These are phyloP conservation scores for Aselliscus stoliczkanus DNA, from an alignment of 2,797 vertebrate species.

Conservation along the genomic window DNA sequence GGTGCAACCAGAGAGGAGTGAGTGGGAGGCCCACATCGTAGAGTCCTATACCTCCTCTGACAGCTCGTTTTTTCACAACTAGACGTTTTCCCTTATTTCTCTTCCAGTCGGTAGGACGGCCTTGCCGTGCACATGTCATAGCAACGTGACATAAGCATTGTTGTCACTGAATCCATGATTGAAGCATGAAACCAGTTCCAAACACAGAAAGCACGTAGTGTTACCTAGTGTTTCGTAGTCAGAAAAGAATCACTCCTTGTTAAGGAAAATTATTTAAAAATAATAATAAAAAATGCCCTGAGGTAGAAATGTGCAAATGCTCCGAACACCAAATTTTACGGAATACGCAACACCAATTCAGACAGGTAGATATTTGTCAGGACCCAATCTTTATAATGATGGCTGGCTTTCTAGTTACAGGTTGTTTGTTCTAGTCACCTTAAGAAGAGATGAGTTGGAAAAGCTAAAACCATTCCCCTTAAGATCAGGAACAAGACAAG, in stretches of 20 bases:
- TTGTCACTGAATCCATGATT: not conserved
- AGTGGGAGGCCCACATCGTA: too few relatives aligned
- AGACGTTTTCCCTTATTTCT: not conserved
- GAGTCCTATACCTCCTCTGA: not conserved
- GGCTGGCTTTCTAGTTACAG: not conserved
- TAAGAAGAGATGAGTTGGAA: not conserved
- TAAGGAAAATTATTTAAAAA: not conserved
- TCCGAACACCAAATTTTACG: not conserved
- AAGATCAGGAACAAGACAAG: too few relatives aligned
- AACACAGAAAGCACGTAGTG: not conserved
- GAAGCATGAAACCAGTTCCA: not conserved
- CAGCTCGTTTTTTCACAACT: not conserved
- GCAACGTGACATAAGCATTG: too few relatives aligned
- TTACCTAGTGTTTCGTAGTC: not conserved
- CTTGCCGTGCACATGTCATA: not conserved
- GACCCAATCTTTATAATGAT: not conserved
- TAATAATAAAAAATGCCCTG: not conserved
- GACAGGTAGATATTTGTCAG: not conserved
- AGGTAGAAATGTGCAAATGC: not conserved
- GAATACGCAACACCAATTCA: not conserved
- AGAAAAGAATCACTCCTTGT: not conserved
- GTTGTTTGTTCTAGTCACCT: not conserved
- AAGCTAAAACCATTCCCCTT: too few relatives aligned
- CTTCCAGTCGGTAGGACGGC: not conserved
- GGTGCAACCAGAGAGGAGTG: too few relatives aligned